phyloP scores from a whole-genome alignment of 1,140 invertebrate genomes.

The Tribolium castaneum region DNA sequence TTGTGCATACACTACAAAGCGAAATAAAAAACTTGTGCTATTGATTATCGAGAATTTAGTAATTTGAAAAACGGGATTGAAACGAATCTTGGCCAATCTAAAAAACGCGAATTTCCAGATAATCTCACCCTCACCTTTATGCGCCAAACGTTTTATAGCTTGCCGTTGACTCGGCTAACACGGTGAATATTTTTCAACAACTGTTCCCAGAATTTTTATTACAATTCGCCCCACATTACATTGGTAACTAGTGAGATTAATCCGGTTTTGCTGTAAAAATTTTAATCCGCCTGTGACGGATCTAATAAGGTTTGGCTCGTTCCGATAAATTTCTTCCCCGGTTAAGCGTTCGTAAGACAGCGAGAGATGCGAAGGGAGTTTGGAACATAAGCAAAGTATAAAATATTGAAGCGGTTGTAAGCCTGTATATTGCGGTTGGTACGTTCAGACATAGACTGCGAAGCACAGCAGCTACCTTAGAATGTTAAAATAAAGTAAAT shows the following conservation, averaged over 20 bases:
- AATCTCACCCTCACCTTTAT: background rate
- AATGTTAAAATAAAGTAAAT: conserved; percentile 45
- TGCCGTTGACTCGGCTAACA: background rate
- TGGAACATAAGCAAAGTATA: conserved; percentile 32
- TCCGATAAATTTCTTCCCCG: background rate
- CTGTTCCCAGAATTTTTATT: conserved; percentile 26
- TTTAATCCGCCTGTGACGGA: background rate
- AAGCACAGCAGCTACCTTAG: conserved; percentile 32
- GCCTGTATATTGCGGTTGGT: conserved; percentile 39
- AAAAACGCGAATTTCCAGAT: background rate
- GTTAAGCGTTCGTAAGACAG: conserved; percentile 9
- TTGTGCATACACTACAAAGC: background rate
- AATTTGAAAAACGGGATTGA: background rate
- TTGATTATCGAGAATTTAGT: background rate
- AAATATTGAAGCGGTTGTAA: conserved; percentile 37
- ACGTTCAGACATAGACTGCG: conserved; percentile 22
- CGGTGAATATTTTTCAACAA: conserved; percentile 22
- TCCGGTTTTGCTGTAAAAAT: too few relatives aligned
- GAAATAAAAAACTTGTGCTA: background rate
- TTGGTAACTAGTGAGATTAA: too few relatives aligned
- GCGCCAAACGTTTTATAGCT: background rate
- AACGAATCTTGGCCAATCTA: background rate
- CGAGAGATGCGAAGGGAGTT: background rate
- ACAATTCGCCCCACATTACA: background rate
- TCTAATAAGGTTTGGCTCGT: background rate